Conservation (phyloP, 2,113 vertebrate genomes). For the Aspiorhynchus laticeps region DNA sequence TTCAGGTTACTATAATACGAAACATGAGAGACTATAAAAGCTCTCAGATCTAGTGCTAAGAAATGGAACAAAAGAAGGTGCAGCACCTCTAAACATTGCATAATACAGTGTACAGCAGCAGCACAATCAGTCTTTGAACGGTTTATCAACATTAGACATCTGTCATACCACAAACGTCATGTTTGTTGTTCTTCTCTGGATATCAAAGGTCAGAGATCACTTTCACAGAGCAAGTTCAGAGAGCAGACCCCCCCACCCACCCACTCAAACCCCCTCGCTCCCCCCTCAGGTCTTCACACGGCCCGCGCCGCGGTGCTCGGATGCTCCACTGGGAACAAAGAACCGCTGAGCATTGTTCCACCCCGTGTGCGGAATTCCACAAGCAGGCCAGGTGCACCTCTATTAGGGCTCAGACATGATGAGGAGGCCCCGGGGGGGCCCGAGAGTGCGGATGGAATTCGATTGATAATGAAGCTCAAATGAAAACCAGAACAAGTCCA, state of each 20-base stretch:
- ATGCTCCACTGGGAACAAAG: slow-evolving; percentile 55
- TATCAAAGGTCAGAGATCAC: slow-evolving; percentile 70
- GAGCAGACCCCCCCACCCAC: slow-evolving; percentile 60
- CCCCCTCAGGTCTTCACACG: slow-evolving; percentile 58
- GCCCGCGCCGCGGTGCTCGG: slow-evolving; percentile 45
- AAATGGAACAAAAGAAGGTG: slow-evolving; percentile 43
- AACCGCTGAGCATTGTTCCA: slow-evolving; percentile 67
- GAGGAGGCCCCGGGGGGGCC: slow-evolving; percentile 46
- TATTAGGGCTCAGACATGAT: slow-evolving; percentile 50
- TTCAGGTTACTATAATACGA: not conserved
- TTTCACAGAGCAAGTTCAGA: slow-evolving; percentile 73
- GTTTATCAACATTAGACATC: slow-evolving; percentile 76
- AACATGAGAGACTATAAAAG: not conserved
- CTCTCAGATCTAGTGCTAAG: not conserved
- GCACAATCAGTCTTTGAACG: slow-evolving; percentile 66
- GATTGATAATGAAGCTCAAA: slow-evolving; percentile 42
- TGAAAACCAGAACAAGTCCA: slow-evolving; percentile 35
- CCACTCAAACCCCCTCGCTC: slow-evolving; percentile 51
- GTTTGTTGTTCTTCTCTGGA: slow-evolving; percentile 76
- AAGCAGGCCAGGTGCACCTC: slow-evolving; percentile 55
- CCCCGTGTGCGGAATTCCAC: slow-evolving; percentile 72
- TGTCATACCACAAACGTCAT: slow-evolving; percentile 67
- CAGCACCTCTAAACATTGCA: slow-evolving; percentile 54
- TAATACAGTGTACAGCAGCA: slow-evolving; percentile 51
- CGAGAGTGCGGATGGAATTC: slow-evolving; percentile 48